A percentile compares a stretch with the other conserved stretches of the same genome.
Evolutionary conservation across 2,797 vertebrate genomes (phyloP).

Genomic region (Gobionotothen gibberifrons): DNA sequence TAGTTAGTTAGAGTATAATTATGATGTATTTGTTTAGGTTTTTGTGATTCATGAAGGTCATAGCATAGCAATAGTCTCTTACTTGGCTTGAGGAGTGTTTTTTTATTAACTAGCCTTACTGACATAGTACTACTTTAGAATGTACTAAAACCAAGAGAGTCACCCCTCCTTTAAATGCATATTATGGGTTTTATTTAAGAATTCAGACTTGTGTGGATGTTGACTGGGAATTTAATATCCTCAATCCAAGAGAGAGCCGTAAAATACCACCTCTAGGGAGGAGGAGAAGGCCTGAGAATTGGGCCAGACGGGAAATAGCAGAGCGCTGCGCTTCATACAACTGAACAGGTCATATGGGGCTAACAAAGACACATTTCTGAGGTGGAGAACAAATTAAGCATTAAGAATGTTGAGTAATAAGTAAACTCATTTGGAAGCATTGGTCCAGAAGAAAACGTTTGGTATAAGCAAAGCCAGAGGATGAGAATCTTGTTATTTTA

Average conservation of each 20-base stretch:
- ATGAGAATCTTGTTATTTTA: not conserved
- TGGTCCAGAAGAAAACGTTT: slow-evolving; percentile 2
- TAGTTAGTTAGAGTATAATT: no score
- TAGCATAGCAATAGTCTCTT: no score
- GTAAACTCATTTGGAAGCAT: slow-evolving; percentile 8
- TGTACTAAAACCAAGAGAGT: not conserved
- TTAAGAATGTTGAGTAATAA: slow-evolving; percentile 4
- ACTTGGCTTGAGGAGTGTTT: no score
- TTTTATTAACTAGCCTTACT: not conserved
- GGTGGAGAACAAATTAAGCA: slow-evolving; percentile 13
- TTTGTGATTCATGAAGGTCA: no score
- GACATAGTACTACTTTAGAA: not conserved
- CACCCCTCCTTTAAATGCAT: not conserved
- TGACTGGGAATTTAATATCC: slow-evolving; percentile 23
- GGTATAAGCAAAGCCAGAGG: not conserved
- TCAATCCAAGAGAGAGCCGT: slow-evolving; percentile 52
- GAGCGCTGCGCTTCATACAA: slow-evolving; percentile 19
- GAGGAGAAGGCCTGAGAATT: slow-evolving; percentile 47
- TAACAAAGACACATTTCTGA: slow-evolving; percentile 13
- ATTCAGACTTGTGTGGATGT: not conserved
- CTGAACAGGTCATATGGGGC: slow-evolving; percentile 27
- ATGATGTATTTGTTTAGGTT: no score
- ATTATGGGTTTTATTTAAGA: not conserved
- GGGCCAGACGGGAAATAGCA: slow-evolving; percentile 42
- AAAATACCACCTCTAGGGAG: slow-evolving; percentile 36